Evolutionary conservation across 2,888 invertebrate species (phyloP), one percentile per base, ranked within the genome.

Genomic region (Ommatoiulus sabulosus): DNA sequence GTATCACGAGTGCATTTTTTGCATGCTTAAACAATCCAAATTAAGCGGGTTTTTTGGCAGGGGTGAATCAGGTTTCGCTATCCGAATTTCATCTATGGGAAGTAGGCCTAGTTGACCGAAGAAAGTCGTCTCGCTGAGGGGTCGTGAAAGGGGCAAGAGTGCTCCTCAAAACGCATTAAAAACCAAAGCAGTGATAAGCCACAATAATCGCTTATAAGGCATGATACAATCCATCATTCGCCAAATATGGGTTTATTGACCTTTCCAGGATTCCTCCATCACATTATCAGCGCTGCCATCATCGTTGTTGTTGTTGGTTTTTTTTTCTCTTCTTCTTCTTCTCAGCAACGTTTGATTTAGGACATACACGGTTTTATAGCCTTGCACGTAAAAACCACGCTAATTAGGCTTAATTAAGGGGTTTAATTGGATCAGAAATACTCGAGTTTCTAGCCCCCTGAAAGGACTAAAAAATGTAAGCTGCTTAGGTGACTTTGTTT

Each of bases 331-430:
- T n/a, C 10, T 46, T 46, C 10, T 46, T 46, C 5, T 46, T 7
- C 10, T 4, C 17, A 4, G 20, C 4, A 3, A n/a, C n/a, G 63
- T 12, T 63, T 63, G 63, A 63, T 63, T 63, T 63, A 63, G 63
- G 63, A n/a, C n/a, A 63, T 63, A 12, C 63, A 12, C n/a, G 63
- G 3, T 63, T 63, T 63, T 63, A 63, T 63, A n/a, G 63, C 63
- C 63, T 63, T 63, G 63, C 63, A 63, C 63, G 63, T 6, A 63
- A 63, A 63, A 63, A 63, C 17, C 1, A 63, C 63, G 63, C 63
- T 63, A 63, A 63, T 63, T 63, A 63, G 63, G 63, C 63, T 63
- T 63, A 63, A 63, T 63, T 63, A 63, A 63, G n/a, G 63, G 63
- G 63, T 63, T 63, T 63, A 63, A 63, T 63, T 63, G n/a, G 63